Evolutionary conservation across 2,888 invertebrate genomes (phyloP).

Genomic region (Drosophila setosimentum): DNA sequence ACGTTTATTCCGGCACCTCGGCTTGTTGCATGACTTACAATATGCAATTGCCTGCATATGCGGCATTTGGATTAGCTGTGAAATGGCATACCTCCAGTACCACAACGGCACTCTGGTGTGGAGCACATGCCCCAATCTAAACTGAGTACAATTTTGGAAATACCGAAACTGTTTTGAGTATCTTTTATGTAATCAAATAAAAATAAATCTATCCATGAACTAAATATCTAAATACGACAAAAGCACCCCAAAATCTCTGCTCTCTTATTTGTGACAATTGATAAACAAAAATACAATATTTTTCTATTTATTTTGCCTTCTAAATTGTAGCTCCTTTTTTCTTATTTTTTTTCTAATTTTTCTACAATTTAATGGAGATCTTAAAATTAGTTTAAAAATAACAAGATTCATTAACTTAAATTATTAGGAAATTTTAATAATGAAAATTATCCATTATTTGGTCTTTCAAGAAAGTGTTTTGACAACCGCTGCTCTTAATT

Average conservation of each 20-base stretch:
- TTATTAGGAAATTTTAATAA: not conserved
- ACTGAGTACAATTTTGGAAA: not conserved
- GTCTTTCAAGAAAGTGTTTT: not conserved
- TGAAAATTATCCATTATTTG: not conserved
- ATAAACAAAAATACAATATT: rapidly evolving
- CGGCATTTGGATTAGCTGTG: slow-evolving; percentile 20
- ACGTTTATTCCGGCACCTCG: slow-evolving; percentile 32
- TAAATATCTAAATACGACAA: not conserved
- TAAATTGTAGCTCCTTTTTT: not conserved
- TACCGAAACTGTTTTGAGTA: not conserved
- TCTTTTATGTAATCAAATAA: not conserved
- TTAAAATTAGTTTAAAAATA: not conserved
- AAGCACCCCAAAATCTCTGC: not conserved
- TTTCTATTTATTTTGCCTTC: not conserved
- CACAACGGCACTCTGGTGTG: not conserved
- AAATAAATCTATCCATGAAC: no score
- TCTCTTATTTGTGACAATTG: not conserved
- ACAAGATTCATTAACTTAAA: not conserved
- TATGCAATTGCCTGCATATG: slow-evolving; percentile 37
- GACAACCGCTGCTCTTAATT: not conserved
- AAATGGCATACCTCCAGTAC: slow-evolving; percentile 15
- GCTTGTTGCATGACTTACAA: slow-evolving; percentile 25
- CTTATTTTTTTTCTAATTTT: not conserved
- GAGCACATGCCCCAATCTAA: not conserved
- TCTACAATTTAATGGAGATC: not conserved